Evolutionary conservation across 2,113 vertebrate genomes (phyloP).

Genomic region (Globicephala melas): DNA sequence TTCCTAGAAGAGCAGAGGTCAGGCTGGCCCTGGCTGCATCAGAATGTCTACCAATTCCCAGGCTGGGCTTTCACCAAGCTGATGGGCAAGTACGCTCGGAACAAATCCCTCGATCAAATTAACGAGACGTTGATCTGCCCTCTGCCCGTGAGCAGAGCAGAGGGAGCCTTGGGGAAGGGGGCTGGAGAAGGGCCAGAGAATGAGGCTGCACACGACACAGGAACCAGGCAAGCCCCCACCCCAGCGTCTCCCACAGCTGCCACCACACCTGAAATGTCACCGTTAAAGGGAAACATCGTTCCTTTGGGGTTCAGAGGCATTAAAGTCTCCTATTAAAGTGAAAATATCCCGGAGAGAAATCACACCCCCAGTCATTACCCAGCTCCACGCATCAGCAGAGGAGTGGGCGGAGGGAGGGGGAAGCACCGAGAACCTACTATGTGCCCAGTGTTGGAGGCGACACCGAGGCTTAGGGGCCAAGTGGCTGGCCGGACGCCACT

Average conservation of each 20-base stretch:
- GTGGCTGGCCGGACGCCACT: background rate
- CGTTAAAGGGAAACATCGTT: slow-evolving; percentile 36
- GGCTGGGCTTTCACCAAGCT: background rate
- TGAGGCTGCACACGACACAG: rapidly evolving
- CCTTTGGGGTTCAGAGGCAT: background rate
- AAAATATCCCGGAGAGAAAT: background rate
- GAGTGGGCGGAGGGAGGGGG: background rate
- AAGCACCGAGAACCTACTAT: background rate
- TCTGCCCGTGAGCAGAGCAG: background rate
- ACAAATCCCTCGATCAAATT: slow-evolving; percentile 21
- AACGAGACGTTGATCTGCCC: background rate
- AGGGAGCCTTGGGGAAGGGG: background rate
- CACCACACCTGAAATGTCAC: background rate
- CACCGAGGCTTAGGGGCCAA: background rate
- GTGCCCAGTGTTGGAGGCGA: rapidly evolving
- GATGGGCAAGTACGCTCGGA: background rate
- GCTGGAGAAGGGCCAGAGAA: background rate
- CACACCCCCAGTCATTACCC: background rate
- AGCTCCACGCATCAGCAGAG: background rate
- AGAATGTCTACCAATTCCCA: background rate
- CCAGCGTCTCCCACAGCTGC: background rate
- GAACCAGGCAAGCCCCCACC: background rate
- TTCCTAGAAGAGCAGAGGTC: background rate
- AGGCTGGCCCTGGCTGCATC: background rate
- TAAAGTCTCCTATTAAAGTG: slow-evolving; percentile 21